Evolutionary conservation across 2,888 invertebrate genomes (phyloP).

Genomic region (Trichacis sp.): DNA sequence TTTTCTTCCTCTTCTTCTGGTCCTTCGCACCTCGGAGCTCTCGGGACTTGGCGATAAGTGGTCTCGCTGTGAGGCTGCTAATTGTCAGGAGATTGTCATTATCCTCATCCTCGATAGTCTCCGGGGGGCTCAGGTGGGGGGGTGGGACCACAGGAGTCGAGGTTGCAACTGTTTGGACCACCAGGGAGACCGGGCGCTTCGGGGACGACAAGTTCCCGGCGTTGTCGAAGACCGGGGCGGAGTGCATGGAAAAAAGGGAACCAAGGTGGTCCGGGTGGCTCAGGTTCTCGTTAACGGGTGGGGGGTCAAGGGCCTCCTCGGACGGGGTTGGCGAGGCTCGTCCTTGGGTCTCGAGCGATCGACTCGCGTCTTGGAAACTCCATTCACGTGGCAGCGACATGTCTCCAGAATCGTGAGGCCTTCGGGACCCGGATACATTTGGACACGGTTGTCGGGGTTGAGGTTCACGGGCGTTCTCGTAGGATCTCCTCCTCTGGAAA

Average conservation of each 20-base stretch:
- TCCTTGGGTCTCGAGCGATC: slow-evolving; percentile 50
- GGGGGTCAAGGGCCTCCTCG: slow-evolving; percentile 60
- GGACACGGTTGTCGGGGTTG: no score
- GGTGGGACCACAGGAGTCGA: slow-evolving; percentile 68
- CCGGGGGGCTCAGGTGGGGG: slow-evolving; percentile 67
- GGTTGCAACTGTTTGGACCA: slow-evolving; percentile 68
- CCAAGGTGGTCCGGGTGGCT: slow-evolving; percentile 71
- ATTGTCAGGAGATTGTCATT: slow-evolving; percentile 81
- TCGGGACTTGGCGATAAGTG: slow-evolving; percentile 78
- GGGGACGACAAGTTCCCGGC: slow-evolving; percentile 50
- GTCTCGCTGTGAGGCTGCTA: slow-evolving; percentile 79
- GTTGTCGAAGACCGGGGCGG: slow-evolving; percentile 73
- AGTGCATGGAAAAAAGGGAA: slow-evolving; percentile 77
- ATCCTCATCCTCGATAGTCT: slow-evolving; percentile 74
- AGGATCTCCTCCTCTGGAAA: no score
- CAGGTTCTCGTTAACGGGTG: slow-evolving; percentile 64
- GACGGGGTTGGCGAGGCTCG: slow-evolving; percentile 53
- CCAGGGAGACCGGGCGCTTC: slow-evolving; percentile 70
- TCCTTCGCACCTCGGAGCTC: slow-evolving; percentile 71
- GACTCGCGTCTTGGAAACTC: slow-evolving; percentile 73
- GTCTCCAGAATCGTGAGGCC: slow-evolving; percentile 54
- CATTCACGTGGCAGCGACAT: slow-evolving; percentile 77
- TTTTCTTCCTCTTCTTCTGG: slow-evolving; percentile 34
- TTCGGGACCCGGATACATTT: slow-evolving; percentile 67
- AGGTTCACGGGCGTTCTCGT: no score